Evolutionary conservation across 2,113 vertebrate genomes (phyloP).

Genomic region (Ictalurus furcatus): DNA sequence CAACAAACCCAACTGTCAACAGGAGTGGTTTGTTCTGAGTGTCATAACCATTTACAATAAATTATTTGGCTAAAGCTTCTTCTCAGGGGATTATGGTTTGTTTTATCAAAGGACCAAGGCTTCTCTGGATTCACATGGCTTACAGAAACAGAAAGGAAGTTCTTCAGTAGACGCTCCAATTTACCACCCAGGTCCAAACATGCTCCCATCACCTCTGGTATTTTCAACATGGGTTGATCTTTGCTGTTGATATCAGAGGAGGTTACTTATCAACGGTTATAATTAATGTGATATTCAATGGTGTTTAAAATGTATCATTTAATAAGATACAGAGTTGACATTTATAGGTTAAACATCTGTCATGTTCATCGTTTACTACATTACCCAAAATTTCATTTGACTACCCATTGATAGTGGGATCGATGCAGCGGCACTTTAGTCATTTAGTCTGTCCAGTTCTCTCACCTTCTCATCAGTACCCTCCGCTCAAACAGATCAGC

Average conservation of each 20-base stretch:
- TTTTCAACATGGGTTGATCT: neutral
- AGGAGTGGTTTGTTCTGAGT: conserved; percentile 1
- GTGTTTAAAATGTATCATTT: neutral
- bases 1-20: conserved; percentile 34
- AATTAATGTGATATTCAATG: neutral
- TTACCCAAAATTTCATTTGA: no score
- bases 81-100: conserved; percentile 36
- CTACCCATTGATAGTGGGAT: no score
- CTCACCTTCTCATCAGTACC: no score
- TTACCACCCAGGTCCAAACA: neutral
- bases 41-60: conserved; percentile 6
- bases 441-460: no score
- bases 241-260: neutral
- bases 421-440: no score
- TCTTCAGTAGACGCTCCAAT: neutral
- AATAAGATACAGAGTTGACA: neutral
- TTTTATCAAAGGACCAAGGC: neutral
- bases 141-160: neutral
- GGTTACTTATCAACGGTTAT: neutral
- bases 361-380: no score
- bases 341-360: no score
- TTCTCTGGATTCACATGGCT: neutral
- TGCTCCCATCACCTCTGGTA: neutral
- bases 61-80: conserved; percentile 7
- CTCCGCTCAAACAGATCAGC: neutral